phyloP scores from a whole-genome alignment of 2,797 vertebrate genomes.

The Ptychobarbus kaznakovi region DNA sequence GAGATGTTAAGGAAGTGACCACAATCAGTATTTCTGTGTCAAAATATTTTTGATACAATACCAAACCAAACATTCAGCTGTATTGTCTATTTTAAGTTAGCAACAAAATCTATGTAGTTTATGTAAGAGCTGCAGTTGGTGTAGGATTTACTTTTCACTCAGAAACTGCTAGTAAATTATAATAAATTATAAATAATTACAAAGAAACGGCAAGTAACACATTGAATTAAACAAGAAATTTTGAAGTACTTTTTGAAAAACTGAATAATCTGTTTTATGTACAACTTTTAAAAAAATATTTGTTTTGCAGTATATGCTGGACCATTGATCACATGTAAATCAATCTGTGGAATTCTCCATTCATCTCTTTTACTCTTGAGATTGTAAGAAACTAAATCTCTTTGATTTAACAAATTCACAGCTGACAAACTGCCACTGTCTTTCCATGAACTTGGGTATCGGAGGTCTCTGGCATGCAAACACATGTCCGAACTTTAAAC shows the following conservation, averaged over 20 bases:
- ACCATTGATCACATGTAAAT: neutral
- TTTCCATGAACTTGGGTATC: slow-evolving; percentile 67
- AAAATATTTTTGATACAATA: neutral
- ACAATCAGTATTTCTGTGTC: neutral
- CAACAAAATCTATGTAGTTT: neutral
- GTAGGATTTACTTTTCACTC: neutral
- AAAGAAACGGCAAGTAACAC: neutral
- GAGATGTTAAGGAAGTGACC: neutral
- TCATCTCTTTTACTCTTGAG: slow-evolving; percentile 40
- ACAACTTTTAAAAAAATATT: neutral
- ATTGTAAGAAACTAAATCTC: slow-evolving; percentile 31
- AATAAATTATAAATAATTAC: neutral
- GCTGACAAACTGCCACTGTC: slow-evolving; percentile 67
- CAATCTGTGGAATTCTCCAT: slow-evolving; percentile 19
- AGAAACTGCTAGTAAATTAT: neutral
- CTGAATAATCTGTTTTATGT: neutral
- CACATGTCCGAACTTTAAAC: slow-evolving; percentile 53
- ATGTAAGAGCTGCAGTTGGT: neutral
- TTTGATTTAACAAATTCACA: slow-evolving; percentile 61
- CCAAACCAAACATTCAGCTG: neutral
- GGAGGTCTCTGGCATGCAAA: slow-evolving; percentile 60
- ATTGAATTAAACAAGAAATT: neutral
- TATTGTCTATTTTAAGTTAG: neutral
- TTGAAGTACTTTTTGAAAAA: neutral
- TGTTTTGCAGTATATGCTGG: neutral